Evolutionary conservation across 2,888 invertebrate genomes (phyloP).

Genomic region (Trachelus stipa): DNA sequence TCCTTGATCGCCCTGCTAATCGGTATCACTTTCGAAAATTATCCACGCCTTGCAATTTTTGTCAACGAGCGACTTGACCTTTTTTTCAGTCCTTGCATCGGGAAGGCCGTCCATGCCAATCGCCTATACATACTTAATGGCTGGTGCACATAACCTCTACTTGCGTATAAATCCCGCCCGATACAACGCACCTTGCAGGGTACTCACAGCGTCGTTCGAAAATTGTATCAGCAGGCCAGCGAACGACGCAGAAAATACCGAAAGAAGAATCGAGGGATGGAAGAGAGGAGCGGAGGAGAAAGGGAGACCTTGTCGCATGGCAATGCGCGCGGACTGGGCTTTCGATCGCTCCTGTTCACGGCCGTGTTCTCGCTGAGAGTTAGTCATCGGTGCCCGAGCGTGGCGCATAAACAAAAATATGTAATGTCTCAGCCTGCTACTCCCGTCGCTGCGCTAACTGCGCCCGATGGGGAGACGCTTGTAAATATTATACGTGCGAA

Average conservation of each 20-base stretch:
- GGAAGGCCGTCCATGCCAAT: neutral
- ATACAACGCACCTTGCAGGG: neutral
- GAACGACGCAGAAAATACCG: neutral
- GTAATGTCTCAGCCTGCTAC: neutral
- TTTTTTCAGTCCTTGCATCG: constrained; percentile 4
- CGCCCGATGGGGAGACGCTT: neutral
- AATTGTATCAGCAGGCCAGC: neutral
- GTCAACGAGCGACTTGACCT: neutral
- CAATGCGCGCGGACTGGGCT: neutral
- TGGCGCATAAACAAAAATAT: neutral
- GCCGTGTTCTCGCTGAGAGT: neutral
- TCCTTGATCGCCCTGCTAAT: neutral
- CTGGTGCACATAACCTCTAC: neutral
- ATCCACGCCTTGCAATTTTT: neutral
- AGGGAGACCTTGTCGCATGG: neutral
- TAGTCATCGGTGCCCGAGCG: neutral
- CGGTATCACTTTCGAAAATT: constrained; percentile 9
- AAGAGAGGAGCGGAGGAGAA: neutral
- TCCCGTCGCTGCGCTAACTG: neutral
- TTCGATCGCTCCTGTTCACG: neutral
- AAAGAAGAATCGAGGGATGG: neutral
- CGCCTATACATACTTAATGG: neutral
- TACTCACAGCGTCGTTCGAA: neutral
- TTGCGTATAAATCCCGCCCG: neutral
- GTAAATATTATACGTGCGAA: neutral